Evolutionary conservation across 2,797 vertebrate genomes (phyloP), one percentile per base, ranked within the genome.

Genomic region (Fistularia commersonii): DNA sequence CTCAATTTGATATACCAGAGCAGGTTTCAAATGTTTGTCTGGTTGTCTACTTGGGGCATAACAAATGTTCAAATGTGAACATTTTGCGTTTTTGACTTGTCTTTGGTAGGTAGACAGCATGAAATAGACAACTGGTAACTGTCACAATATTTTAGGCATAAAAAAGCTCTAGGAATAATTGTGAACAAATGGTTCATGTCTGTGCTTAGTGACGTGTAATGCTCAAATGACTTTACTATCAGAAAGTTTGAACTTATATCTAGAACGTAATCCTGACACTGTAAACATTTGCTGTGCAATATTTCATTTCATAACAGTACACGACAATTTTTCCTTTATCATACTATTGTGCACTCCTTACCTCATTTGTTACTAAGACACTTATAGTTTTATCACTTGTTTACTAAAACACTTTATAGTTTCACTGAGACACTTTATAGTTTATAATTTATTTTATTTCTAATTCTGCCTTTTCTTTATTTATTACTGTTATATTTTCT

Each of bases 71-170:
- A 35, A 35, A 57, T 72, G 62, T 72, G 45, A 82, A 58, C 37
- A 63, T 67, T 68, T 64, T 74, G 64, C 50, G 62, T 62, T 76
- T 65, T 76, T 81, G 62, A 80, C 49, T 57, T 69, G 51, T 64
- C 64, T 64, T 34, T 59, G 47, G 46, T 32, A 9, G 49, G 52
- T 58, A 67, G 51, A 76, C 64, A 60, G 6, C 15, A 58, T 48
- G 58, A 53, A 58, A 63, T 68, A 69, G 63, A 72, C 54, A 67
- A 63, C 48, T 51, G 45, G 52, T 70, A 80, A 69, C 63, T 59
- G 57, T 70, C 74, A 80, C 51, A 74, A 57, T 51, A 65, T 62
- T 60, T 74, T 60, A 58, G 52, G 23, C 23, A 23, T 64, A 72
- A 74, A 68, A 57, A 72, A 64, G 14, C 9, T 41, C 9, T 41